Evolutionary conservation across 2,888 invertebrate genomes (phyloP), one percentile per base, ranked within the genome.

Genomic region (Cynaeus angustus): DNA sequence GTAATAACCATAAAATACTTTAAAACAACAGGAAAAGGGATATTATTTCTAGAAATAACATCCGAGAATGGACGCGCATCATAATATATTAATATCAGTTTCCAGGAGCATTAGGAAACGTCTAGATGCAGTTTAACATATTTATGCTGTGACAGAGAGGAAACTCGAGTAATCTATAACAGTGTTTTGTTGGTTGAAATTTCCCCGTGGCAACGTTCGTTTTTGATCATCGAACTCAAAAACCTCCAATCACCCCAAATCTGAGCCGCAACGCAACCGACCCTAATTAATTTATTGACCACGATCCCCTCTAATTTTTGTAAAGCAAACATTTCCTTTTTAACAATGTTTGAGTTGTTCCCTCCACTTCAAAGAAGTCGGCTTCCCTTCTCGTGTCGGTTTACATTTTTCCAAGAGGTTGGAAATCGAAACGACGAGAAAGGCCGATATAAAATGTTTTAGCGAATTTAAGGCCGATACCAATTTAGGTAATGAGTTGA

Each of bases 401-500:
- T 64, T 38, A 56, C 45, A 46, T 56, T 66, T 65, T 55, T 52
- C 64, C 43, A 26, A 50, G 38, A 56, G 65, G 37, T 55, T 65
- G 14, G 16, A 38, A 52, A 62, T 62, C 62, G 50, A 50, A 62
- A 62, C 38, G 55, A 37, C 30, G 41, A 37, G 12, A 21, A 12
- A 9, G 21, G 13, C 52, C 52, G 64, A 50, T 52, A 41, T 52
- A 21, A 38, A 55, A 68, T 56, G 64, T 64, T 68, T 55, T 45
- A 68, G 53, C 41, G 50, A 68, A 64, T 64, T 56, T 58, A 65
- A 65, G 70, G 72, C 71, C 74, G 69, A 74, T 75, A 77, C 71
- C 76, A 77, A 77, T 77, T 77, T 77, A 71, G 73, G 73, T 77
- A 77, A 77, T 75, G 76, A 77, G 74, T 74, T 71, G 75, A 71